phyloP scores from a whole-genome alignment of 2,797 vertebrate genomes.

The Pyrocephalus nanus region DNA sequence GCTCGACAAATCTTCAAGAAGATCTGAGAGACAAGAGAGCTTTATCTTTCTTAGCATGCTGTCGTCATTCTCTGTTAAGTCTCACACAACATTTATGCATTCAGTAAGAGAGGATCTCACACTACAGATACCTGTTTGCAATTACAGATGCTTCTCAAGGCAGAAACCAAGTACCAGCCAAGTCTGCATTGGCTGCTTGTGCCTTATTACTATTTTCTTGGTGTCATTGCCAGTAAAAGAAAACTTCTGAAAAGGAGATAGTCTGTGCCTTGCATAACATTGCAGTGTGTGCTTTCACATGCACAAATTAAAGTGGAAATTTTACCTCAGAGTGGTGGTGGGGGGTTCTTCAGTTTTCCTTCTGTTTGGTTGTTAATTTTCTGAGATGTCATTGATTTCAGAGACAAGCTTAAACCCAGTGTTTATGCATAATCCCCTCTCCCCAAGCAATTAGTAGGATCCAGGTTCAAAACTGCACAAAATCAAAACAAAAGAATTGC shows the following conservation, averaged over 20 bases:
- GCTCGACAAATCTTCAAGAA: conserved; percentile 15
- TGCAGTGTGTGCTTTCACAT: background rate
- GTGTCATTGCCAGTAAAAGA: background rate
- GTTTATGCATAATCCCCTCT: background rate
- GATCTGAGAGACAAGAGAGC: conserved; percentile 10
- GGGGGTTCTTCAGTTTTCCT: background rate
- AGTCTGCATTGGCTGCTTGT: background rate
- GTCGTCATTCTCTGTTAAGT: background rate
- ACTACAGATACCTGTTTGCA: conserved; percentile 1
- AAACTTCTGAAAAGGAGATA: background rate
- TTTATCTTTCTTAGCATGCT: background rate
- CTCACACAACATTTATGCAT: background rate
- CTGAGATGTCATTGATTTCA: background rate
- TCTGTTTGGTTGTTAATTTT: background rate
- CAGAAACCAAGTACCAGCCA: background rate
- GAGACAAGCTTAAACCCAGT: background rate
- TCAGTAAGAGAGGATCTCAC: background rate
- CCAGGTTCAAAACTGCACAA: conserved; percentile 8
- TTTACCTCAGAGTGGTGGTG: background rate
- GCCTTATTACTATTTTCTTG: conserved; percentile 5
- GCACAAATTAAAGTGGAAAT: background rate
- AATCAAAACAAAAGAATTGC: conserved; percentile 48
- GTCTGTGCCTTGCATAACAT: background rate
- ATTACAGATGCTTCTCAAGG: background rate
- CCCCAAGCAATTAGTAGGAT: background rate